Conservation (phyloP, 1,140 invertebrate genomes). For the Laodelphax striatellus region DNA sequence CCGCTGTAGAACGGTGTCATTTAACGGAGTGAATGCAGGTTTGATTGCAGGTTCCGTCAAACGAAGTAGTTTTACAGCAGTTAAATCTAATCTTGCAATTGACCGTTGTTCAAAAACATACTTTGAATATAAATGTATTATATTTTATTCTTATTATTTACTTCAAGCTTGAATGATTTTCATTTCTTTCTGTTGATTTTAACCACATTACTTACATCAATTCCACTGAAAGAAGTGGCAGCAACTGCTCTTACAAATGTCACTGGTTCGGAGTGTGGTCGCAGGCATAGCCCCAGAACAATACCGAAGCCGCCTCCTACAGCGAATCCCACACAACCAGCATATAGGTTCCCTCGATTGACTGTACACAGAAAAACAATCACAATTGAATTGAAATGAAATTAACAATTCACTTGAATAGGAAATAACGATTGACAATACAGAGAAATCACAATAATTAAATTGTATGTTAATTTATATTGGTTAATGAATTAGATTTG, state of each 20-base stretch:
- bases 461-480: no score
- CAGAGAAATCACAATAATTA: background rate
- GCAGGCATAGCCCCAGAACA: conserved; percentile 17
- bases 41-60: no score
- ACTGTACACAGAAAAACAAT: conserved; percentile 6
- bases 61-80: no score
- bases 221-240: conserved; percentile 39
- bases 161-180: no score
- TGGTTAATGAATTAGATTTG: no score
- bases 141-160: no score
- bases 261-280: conserved; percentile 27
- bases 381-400: background rate
- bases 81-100: no score
- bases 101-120: no score
- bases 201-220: conserved; percentile 33
- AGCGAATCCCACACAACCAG: conserved; percentile 17
- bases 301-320: conserved; percentile 16
- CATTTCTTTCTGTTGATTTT: background rate
- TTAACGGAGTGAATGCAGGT: no score
- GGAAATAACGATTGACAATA: background rate
- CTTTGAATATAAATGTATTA: no score
- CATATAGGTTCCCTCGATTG: conserved; percentile 13
- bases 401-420: background rate
- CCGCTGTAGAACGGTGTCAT: no score
- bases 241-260: conserved; percentile 40